A percentile compares a stretch with the other conserved stretches of the same genome.
These are phyloP conservation scores for Labeo catla DNA, from an alignment of 2,113 vertebrate species.

Conservation along the genomic window DNA sequence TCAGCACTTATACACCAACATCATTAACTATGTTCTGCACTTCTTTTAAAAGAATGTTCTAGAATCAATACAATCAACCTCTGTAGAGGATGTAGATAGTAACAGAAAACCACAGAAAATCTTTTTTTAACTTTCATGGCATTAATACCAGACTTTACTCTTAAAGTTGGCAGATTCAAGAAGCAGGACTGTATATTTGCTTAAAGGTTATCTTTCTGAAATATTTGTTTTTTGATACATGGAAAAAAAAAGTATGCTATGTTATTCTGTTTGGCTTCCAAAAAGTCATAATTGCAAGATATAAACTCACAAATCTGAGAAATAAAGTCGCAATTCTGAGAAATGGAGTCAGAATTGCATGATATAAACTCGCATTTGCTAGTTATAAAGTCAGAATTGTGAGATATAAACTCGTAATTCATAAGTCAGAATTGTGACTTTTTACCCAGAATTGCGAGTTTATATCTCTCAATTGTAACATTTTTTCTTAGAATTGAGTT, in stretches of 20 bases:
- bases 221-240: neutral
- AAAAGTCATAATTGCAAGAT: no score
- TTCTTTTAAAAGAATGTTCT: neutral
- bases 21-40: neutral
- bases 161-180: neutral
- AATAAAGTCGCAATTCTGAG: no score
- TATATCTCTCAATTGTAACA: no score
- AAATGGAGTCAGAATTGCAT: no score
- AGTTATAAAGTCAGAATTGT: no score
- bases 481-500: no score
- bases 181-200: neutral
- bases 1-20: neutral
- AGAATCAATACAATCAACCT: neutral
- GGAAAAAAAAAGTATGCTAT: neutral
- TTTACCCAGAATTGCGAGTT: no score
- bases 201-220: no score
- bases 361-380: no score
- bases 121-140: neutral
- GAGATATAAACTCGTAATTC: no score
- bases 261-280: neutral
- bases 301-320: no score
- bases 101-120: neutral
- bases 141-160: neutral
- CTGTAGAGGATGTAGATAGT: neutral
- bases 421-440: no score